These are phyloP conservation scores for Zaprionus capensis DNA, from an alignment of 1,140 invertebrate genomes.

Conservation along the genomic window DNA sequence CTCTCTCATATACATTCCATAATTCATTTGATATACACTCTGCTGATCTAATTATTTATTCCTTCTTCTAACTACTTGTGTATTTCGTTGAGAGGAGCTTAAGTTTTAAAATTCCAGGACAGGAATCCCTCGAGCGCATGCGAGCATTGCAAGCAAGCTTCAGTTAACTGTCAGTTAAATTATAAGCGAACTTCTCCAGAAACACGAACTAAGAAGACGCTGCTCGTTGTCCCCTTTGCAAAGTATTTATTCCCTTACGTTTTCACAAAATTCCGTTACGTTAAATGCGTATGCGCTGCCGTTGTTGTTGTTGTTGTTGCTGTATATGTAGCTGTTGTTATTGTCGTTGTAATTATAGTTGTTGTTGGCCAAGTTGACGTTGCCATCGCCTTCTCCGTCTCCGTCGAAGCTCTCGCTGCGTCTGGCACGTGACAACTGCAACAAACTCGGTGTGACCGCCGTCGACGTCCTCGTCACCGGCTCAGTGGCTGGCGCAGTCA, in stretches of 20 bases:
- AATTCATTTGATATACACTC: no score
- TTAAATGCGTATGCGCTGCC: conserved; percentile 66
- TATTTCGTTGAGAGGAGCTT: not conserved
- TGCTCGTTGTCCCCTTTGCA: not conserved
- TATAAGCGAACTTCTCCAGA: not conserved
- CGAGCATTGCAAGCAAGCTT: not conserved
- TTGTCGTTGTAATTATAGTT: conserved; percentile 17
- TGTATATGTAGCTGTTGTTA: conserved; percentile 13
- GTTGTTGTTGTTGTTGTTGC: conserved; percentile 28
- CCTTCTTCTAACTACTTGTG: no score
- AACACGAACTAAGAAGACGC: not conserved
- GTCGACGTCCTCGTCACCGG: conserved; percentile 4
- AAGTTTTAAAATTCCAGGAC: conserved; percentile 2
- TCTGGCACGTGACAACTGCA: conserved; percentile 58
- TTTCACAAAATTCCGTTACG: conserved; percentile 75
- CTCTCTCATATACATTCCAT: no score
- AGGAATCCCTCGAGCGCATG: not conserved
- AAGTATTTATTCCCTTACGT: conserved; percentile 54
- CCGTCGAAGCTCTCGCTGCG: conserved; percentile 38
- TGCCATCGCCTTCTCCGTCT: conserved; percentile 28
- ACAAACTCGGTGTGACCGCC: conserved; percentile 50
- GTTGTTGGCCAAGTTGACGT: conserved; percentile 6
- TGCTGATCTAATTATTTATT: no score
- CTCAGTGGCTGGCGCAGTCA: conserved; percentile 47
- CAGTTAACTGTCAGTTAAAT: conserved; percentile 6